Percentiles rank a stretch among this genome's conserved stretches.
phyloP scores from a whole-genome alignment of 2,797 vertebrate species.

The Liasis olivaceus region DNA sequence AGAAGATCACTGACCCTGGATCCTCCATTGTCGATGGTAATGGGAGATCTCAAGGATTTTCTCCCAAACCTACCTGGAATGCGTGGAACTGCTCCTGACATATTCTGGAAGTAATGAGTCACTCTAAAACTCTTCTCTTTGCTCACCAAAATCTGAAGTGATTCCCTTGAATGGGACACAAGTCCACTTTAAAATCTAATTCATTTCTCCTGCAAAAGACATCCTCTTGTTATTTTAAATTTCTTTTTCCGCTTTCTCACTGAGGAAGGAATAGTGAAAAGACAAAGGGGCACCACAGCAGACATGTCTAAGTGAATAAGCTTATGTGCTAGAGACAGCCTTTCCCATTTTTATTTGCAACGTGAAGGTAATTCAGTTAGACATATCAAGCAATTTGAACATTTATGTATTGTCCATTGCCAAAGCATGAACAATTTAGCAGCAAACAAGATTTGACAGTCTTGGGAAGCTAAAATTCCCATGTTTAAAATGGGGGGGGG shows the following conservation, averaged over 20 bases:
- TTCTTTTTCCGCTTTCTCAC: slow-evolving; percentile 38
- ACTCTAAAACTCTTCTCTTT: not conserved
- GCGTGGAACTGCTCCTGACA: not conserved
- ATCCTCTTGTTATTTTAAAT: slow-evolving; percentile 49
- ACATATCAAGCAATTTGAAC: slow-evolving; percentile 87
- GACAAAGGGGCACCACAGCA: slow-evolving; percentile 29
- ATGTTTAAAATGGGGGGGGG: slow-evolving; percentile 59
- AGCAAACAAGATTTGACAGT: slow-evolving; percentile 86
- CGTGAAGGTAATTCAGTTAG: slow-evolving; percentile 85
- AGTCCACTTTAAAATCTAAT: not conserved
- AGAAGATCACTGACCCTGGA: not conserved
- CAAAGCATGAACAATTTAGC: slow-evolving; percentile 76
- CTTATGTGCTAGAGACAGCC: slow-evolving; percentile 64
- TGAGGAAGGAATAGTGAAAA: slow-evolving; percentile 44
- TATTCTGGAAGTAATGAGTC: not conserved
- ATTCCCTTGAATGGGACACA: not conserved
- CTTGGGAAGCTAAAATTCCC: slow-evolving; percentile 71
- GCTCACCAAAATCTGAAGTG: not conserved
- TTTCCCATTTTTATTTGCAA: slow-evolving; percentile 75
- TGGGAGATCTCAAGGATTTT: not conserved
- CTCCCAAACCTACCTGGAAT: not conserved
- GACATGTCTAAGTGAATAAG: slow-evolving; percentile 60
- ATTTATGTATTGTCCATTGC: slow-evolving; percentile 85
- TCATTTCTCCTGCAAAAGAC: slow-evolving; percentile 30
- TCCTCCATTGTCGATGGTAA: not conserved